phyloP scores from a whole-genome alignment of 2,797 vertebrate species.

The Xerus rutilus region DNA sequence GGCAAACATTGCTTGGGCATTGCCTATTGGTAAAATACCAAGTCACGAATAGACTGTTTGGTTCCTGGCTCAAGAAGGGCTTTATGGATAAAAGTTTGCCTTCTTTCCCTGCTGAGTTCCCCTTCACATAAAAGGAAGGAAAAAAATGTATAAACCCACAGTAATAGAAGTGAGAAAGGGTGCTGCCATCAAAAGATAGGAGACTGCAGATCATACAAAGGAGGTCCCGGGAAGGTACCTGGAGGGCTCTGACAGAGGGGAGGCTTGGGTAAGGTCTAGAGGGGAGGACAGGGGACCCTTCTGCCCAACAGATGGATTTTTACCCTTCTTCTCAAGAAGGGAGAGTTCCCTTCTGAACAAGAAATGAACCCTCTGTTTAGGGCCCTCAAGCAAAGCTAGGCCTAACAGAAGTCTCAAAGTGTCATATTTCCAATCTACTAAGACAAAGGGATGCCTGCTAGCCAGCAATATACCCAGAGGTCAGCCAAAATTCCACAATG shows the following conservation, averaged over 20 bases:
- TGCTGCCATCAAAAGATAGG: background rate
- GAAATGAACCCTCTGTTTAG: background rate
- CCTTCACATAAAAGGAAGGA: background rate
- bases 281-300: accelerated
- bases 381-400: background rate
- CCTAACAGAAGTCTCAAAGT: background rate
- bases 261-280: background rate
- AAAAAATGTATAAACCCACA: background rate
- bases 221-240: background rate
- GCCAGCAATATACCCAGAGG: background rate
- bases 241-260: background rate
- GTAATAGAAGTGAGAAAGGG: background rate
- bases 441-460: background rate
- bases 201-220: background rate
- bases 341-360: background rate
- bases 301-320: background rate
- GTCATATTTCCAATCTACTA: background rate
- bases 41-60: background rate
- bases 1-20: background rate
- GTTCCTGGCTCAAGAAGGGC: background rate
- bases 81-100: background rate
- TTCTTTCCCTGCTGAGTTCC: background rate
- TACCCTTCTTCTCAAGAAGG: background rate
- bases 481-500: background rate
- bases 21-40: background rate